Evolutionary conservation across 1,140 invertebrate genomes (phyloP).

Genomic region (Berghia stephanieae): DNA sequence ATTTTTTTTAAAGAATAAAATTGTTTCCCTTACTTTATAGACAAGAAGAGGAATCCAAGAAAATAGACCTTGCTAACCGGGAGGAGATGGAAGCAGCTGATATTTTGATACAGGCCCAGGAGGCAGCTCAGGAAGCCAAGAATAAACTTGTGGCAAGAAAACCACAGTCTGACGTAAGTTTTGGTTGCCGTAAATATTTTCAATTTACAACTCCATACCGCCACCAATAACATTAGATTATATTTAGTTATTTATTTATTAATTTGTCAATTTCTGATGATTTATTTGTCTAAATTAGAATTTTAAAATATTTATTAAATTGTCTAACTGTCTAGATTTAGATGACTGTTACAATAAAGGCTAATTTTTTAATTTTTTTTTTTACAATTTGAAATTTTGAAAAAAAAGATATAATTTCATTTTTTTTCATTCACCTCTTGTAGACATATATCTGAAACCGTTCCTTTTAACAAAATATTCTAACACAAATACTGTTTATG

Average conservation of each 20-base stretch:
- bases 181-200: not conserved
- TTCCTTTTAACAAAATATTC: not conserved
- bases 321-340: not conserved
- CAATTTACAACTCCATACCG: not conserved
- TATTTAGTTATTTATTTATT: not conserved
- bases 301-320: not conserved
- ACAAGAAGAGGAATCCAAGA: not conserved
- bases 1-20: too few relatives aligned
- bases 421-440: not conserved
- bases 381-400: too few relatives aligned
- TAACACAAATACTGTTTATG: not conserved
- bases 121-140: conserved; percentile 75
- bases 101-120: conserved; percentile 78
- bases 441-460: not conserved
- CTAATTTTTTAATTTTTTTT: not conserved
- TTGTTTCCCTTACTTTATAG: too few relatives aligned
- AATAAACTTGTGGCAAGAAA: conserved; percentile 73
- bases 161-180: conserved; percentile 65
- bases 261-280: not conserved
- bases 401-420: too few relatives aligned
- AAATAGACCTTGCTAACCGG: not conserved
- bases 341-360: not conserved
- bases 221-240: not conserved
- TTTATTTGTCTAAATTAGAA: not conserved
- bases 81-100: conserved; percentile 77